These are phyloP conservation scores for Lithosia quadra DNA, from an alignment of 2,888 invertebrate genomes.

Conservation along the genomic window DNA sequence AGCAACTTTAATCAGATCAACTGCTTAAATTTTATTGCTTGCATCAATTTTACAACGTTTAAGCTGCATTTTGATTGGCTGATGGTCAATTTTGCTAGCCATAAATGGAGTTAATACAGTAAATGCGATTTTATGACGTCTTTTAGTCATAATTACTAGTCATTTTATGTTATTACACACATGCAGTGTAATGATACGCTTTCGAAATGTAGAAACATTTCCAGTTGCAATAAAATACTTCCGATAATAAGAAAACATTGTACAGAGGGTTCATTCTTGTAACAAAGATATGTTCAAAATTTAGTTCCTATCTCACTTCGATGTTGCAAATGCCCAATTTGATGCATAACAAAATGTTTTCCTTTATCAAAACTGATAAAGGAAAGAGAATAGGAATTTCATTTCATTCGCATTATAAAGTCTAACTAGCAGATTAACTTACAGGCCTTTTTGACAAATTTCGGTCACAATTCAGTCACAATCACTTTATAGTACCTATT, in stretches of 20 bases:
- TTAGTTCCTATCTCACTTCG: too few relatives aligned
- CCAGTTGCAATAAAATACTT: not conserved
- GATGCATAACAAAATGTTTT: too few relatives aligned
- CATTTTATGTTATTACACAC: conserved; percentile 9
- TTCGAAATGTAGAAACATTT: not conserved
- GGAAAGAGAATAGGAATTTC: too few relatives aligned
- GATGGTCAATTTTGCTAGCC: conserved; percentile 51
- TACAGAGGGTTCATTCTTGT: too few relatives aligned
- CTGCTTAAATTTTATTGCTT: conserved; percentile 65
- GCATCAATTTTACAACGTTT: conserved; percentile 59
- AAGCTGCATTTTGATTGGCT: conserved; percentile 49
- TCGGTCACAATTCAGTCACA: too few relatives aligned
- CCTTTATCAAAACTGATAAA: too few relatives aligned
- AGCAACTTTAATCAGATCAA: conserved; percentile 68
- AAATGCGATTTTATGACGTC: conserved; percentile 21
- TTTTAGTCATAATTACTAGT: conserved; percentile 17
- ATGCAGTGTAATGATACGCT: not conserved
- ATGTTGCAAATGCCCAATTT: too few relatives aligned
- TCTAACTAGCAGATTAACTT: too few relatives aligned
- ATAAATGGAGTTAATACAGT: conserved; percentile 35
- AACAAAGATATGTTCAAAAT: too few relatives aligned
- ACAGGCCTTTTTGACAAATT: too few relatives aligned
- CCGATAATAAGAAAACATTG: not conserved
- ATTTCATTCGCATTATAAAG: too few relatives aligned
- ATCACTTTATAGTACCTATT: too few relatives aligned